Base-by-base conservation (phyloP, 2,113 vertebrate species). In the Lampris megalopsis region DNA sequence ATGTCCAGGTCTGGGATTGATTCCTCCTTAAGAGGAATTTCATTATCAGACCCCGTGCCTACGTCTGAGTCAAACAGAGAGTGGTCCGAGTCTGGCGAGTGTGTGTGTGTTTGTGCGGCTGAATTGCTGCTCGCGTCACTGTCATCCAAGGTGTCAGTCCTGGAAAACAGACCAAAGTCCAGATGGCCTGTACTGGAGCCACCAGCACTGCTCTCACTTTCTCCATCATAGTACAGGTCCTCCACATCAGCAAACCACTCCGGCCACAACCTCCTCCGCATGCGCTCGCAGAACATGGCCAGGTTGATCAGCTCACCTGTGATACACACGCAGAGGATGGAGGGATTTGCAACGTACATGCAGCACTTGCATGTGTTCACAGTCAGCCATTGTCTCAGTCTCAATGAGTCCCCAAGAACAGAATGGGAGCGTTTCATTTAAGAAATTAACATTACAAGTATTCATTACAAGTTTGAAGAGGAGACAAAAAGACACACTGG, bases 221-320 rank as follows among this genome's bases (percentile, higher is more conserved):
- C 96, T 53, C 96, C 96, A 8, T 97, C 96, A 0, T 95, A 98
- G 54, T 94, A 91, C 56, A 96, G 94, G 82, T 97, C 96, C 77
- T 98, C 96, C 9, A 95, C 94, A 9, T 97, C 96, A 0, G 96
- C 94, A 24, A 96, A 96, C 98, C 98, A 99, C 84, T 99, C 97
- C 0, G 97, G 98, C 97, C 97, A 99, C 88, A 98, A 99, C 92
- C 91, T 95, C 87, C 96, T 94, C 74, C 97, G 92, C 91, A 99
- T 98, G 78, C 97, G 95, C 90, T 99, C 98, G 52, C 97, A 99
- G 90, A 98, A 99, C 96, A 98, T 97, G 75, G 97, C 96, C 24
- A 99, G 94, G 83, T 99, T 99, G 87, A 98, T 97, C 53, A 99
- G 93, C 86, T 99, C 97, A 75, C 97, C 98, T 99, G 94, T 5